These are phyloP conservation scores for Acanthoscelides obtectus DNA, from an alignment of 2,888 invertebrate genomes.

Conservation along the genomic window DNA sequence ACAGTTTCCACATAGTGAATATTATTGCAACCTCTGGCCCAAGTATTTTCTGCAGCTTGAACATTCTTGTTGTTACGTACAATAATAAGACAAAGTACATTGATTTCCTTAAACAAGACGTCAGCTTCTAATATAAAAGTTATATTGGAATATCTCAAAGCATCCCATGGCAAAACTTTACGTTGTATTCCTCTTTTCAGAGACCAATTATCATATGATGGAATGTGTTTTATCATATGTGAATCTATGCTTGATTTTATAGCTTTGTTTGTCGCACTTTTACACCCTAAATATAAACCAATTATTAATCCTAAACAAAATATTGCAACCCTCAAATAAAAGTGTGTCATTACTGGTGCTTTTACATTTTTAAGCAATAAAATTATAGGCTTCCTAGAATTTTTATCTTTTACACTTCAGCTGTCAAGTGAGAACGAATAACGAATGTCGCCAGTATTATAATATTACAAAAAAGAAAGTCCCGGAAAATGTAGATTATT, in stretches of 20 bases:
- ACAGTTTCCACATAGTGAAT: conserved; percentile 29
- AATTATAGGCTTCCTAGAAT: too few relatives aligned
- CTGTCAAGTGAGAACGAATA: too few relatives aligned
- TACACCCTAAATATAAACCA: conserved; percentile 26
- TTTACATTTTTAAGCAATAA: conserved; percentile 3
- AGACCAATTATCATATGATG: conserved; percentile 32
- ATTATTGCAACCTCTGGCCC: conserved; percentile 42
- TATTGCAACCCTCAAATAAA: conserved; percentile 24
- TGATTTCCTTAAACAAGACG: conserved; percentile 38
- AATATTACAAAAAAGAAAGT: too few relatives aligned
- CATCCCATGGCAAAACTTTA: conserved; percentile 28
- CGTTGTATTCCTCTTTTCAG: conserved; percentile 21
- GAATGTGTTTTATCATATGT: not conserved
- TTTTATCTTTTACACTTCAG: too few relatives aligned
- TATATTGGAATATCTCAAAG: conserved; percentile 29
- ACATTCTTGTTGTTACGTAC: conserved; percentile 45
- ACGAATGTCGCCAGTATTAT: too few relatives aligned
- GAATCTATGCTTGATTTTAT: conserved; percentile 9
- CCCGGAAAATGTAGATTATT: too few relatives aligned
- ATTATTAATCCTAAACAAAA: conserved; percentile 29
- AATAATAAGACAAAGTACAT: conserved; percentile 49
- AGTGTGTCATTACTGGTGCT: conserved; percentile 26
- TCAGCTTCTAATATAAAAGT: conserved; percentile 33
- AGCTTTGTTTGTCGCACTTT: conserved; percentile 12
- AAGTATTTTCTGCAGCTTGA: conserved; percentile 38